Base-by-base conservation (phyloP, 2,888 invertebrate genomes). In the Trilocha varians region DNA sequence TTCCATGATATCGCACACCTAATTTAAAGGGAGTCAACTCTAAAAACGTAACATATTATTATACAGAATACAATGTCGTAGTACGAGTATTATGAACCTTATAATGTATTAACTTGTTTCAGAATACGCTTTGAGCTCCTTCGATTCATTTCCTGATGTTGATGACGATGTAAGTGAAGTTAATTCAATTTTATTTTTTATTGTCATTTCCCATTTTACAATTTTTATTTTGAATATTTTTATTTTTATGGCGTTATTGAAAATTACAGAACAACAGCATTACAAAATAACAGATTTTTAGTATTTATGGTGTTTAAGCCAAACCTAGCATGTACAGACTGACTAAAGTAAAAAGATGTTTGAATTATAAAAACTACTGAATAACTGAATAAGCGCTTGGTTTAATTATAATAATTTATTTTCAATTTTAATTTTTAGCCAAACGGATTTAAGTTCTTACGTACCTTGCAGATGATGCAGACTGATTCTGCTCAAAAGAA, bases 211-310 rank as follows among this genome's bases (percentile, higher is more conserved):
- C 42, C 33, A 13, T 16, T 41, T 37, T 16, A n/a, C 37, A 44
- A 32, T 32, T 34, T 32, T 32, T 32, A 9, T 32, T 32, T 32
- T 32, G 6, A 49, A 13, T 36, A 34, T 16, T n/a, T 44, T 34
- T 42, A 34, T 43, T 53, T 43, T 48, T 39, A 47, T 56, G 50
- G n/a, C n/a, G n/a, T n/a, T n/a, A n/a, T n/a, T n/a, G n/a, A n/a
- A n/a, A n/a, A n/a, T n/a, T n/a, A n/a, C n/a, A n/a, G n/a, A n/a
- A n/a, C n/a, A n/a, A n/a, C n/a, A n/a, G n/a, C n/a, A n/a, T n/a
- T n/a, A n/a, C n/a, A n/a, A n/a, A n/a, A n/a, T n/a, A n/a, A n/a
- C n/a, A n/a, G n/a, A n/a, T n/a, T n/a, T n/a, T n/a, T n/a, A n/a
- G n/a, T n/a, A n/a, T n/a, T n/a, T n/a, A n/a, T n/a, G n/a, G n/a